Conservation (phyloP, 2,888 invertebrate species). For the Fabriciana adippe region DNA sequence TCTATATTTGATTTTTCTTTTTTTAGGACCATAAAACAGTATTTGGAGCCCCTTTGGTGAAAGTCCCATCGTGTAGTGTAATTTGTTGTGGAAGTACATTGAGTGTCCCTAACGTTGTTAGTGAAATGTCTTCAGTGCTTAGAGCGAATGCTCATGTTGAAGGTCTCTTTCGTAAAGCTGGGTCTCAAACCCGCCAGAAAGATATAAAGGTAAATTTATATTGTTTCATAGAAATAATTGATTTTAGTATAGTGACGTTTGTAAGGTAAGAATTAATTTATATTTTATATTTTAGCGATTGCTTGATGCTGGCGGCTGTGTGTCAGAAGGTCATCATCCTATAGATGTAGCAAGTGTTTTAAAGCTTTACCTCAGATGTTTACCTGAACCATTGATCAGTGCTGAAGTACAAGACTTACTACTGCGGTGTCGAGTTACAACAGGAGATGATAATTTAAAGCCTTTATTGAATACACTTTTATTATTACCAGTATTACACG, state of each 20-base stretch:
- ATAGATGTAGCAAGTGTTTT: slow-evolving; percentile 93
- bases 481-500: slow-evolving; percentile 88
- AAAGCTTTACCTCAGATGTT: slow-evolving; percentile 91
- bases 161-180: slow-evolving; percentile 94
- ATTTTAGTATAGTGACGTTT: not conserved
- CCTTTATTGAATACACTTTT: slow-evolving; percentile 87
- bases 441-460: slow-evolving; percentile 81
- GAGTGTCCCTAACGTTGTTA: slow-evolving; percentile 87
- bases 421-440: slow-evolving; percentile 84
- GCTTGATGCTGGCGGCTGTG: slow-evolving; percentile 86
- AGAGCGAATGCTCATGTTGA: slow-evolving; percentile 87
- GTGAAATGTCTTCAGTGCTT: slow-evolving; percentile 87
- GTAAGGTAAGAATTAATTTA: not conserved
- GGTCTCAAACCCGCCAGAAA: slow-evolving; percentile 90
- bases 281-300: slow-evolving; percentile 74
- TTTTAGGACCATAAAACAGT: slow-evolving; percentile 73
- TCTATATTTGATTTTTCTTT: slow-evolving; percentile 16
- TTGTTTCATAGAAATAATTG: not conserved
- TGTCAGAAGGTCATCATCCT: slow-evolving; percentile 88
- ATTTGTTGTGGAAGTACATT: slow-evolving; percentile 87
- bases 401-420: slow-evolving; percentile 90
- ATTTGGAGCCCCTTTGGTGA: slow-evolving; percentile 74
- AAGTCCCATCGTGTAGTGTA: slow-evolving; percentile 78
- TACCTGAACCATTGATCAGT: slow-evolving; percentile 91
- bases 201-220: slow-evolving; percentile 85